A percentile compares a stretch with the other conserved stretches of the same genome.
phyloP scores from a whole-genome alignment of 2,888 invertebrate genomes.

The Melikaiella ostensackeni region DNA sequence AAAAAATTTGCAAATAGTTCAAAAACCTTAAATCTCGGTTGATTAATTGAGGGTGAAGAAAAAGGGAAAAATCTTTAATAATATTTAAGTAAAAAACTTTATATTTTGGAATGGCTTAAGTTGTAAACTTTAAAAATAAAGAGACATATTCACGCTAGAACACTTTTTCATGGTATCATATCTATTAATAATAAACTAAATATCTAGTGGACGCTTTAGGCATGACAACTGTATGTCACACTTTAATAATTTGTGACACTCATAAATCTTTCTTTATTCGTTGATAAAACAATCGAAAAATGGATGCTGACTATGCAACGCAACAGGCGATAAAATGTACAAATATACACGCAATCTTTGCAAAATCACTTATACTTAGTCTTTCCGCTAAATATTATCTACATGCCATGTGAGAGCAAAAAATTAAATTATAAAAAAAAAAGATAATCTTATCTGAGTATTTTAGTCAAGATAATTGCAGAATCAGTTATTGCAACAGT shows the following conservation, averaged over 20 bases:
- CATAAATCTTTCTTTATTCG: constrained; percentile 1
- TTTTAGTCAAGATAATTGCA: constrained; percentile 2
- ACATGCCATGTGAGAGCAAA: constrained; percentile 11
- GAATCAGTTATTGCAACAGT: not conserved
- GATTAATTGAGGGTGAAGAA: not conserved
- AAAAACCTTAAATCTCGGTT: not conserved
- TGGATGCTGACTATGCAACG: not conserved
- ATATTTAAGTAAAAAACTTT: not conserved
- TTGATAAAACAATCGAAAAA: not conserved
- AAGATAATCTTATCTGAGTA: not conserved
- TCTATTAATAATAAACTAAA: constrained; percentile 21
- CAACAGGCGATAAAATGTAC: constrained; percentile 18
- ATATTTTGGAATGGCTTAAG: not conserved
- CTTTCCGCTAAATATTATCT: constrained; percentile 21
- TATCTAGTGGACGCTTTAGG: constrained; percentile 20
- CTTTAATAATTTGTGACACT: constrained; percentile 27
- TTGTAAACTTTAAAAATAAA: constrained; percentile 7
- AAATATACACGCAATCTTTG: constrained; percentile 20
- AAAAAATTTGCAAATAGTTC: not conserved
- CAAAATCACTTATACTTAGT: constrained; percentile 6
- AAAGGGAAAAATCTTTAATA: not conserved
- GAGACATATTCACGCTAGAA: not conserved
- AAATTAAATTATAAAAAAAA: constrained; percentile 9
- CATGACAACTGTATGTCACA: constrained; percentile 2
- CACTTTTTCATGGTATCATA: constrained; percentile 23